Evolutionary conservation across 1,140 invertebrate genomes (phyloP), one percentile per base, ranked within the genome.

Genomic region (Drosophila kohkoa): DNA sequence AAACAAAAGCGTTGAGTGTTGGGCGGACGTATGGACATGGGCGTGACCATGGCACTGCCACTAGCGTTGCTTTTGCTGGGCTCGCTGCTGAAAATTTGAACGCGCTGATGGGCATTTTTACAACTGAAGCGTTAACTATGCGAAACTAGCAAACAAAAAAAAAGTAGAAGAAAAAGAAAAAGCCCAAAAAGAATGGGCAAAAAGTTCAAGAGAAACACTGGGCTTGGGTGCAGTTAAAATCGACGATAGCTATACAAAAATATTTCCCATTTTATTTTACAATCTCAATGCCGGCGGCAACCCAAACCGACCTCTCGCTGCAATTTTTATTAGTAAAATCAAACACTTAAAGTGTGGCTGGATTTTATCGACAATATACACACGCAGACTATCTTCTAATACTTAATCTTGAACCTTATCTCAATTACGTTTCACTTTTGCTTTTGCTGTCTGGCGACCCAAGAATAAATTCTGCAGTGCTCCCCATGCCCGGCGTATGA

Each of bases 81-180:
- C 52, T 58, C 73, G 13, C 52, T 80, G 80, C 78, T 88, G 62
- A 88, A 88, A 88, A 83, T 88, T 83, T 88, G 70, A 89, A 79
- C 85, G 77, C 85, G 77, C 78, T 74, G 82, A 82, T 87, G 83
- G 85, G 85, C 83, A 89, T 89, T 88, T 88, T 85, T 83, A 88
- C 83, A 83, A 78, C 83, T 78, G 83, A 88, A 89, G 85, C 85
- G 85, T 88, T 88, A 88, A 89, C 85, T 88, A 88, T 87, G 79
- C 82, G 77, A 79, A 83, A 77, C 70, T 86, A 81, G 75, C 11
- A 58, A 25, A 58, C 20, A 25, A 25, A 25, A 25, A 20, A 25
- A 25, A 25, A 25, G 20, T 25, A 25, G 20, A 54, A 48, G 52
- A 15, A 65, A 54, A 55, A 45, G 8, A 55, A 28, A 52, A 54